Evolutionary conservation across 2,797 vertebrate species (phyloP).

Genomic region (Petrocephalus schoutedeni): DNA sequence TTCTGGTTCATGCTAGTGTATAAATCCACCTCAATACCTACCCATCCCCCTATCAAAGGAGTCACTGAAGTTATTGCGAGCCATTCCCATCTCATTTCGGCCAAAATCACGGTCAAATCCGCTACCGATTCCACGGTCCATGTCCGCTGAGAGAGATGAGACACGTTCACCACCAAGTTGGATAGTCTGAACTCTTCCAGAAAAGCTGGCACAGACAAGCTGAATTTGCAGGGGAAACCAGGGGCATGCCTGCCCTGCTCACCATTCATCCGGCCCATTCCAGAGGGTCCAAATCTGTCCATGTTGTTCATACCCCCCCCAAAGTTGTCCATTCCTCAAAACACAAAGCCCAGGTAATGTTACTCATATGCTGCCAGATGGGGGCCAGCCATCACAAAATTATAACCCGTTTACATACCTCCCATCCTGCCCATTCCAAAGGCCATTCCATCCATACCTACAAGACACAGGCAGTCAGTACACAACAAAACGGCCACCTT

Average conservation of each 20-base stretch:
- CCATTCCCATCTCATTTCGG: constrained; percentile 85
- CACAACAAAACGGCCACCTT: background rate
- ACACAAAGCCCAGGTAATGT: constrained; percentile 23
- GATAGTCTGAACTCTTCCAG: background rate
- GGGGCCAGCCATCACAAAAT: background rate
- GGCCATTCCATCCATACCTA: constrained; percentile 94
- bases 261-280: constrained; percentile 92
- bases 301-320: constrained; percentile 81
- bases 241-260: constrained; percentile 33
- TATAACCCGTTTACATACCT: constrained; percentile 61
- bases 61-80: constrained; percentile 80
- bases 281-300: constrained; percentile 80
- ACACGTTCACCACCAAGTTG: background rate
- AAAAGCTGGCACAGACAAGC: constrained; percentile 26
- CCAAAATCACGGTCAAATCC: constrained; percentile 83
- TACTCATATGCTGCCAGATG: background rate
- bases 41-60: constrained; percentile 84
- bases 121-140: constrained; percentile 81
- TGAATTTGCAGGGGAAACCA: background rate
- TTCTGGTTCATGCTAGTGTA: background rate
- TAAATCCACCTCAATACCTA: constrained; percentile 50
- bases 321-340: constrained; percentile 86
- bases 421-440: constrained; percentile 94
- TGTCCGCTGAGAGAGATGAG: constrained; percentile 61
- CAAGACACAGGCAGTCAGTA: constrained; percentile 43